A percentile compares a stretch with the other conserved stretches of the same genome.
phyloP scores from a whole-genome alignment of 2,888 invertebrate species.

The Ecdyonurus torrentis region DNA sequence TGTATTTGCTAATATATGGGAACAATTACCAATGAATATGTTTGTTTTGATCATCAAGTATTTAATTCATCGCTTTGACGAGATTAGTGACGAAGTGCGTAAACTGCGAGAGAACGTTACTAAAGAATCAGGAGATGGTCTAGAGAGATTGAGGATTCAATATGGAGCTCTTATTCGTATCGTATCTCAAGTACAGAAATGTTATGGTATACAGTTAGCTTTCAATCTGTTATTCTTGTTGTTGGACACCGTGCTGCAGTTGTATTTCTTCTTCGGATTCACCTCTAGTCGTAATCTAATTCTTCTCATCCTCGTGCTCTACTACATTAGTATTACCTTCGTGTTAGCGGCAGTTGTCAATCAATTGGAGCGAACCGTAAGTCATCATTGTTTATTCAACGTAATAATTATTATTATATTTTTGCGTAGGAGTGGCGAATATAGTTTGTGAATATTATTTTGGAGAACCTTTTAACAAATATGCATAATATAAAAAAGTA shows the following conservation, averaged over 20 bases:
- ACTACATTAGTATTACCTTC: background rate
- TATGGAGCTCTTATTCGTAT: background rate
- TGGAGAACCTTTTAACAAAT: too few relatives aligned
- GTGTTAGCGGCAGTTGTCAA: background rate
- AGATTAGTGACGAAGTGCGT: background rate
- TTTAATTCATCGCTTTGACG: background rate
- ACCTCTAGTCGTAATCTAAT: background rate
- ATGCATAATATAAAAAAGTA: too few relatives aligned
- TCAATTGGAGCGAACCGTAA: background rate
- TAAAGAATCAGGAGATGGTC: background rate
- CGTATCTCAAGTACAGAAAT: background rate
- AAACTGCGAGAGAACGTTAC: background rate
- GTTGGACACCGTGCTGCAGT: background rate
- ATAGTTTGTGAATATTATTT: too few relatives aligned
- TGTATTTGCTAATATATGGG: background rate
- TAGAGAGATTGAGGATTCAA: background rate
- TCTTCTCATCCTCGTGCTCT: background rate
- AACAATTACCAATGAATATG: background rate
- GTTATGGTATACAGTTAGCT: slow-evolving; percentile 1
- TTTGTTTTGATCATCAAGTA: background rate
- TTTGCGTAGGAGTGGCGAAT: too few relatives aligned
- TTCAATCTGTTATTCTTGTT: background rate
- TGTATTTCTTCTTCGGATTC: background rate
- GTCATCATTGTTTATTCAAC: too few relatives aligned
- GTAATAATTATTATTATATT: too few relatives aligned